phyloP scores from a whole-genome alignment of 2,888 invertebrate genomes.

The Chrysolina haemoptera region DNA sequence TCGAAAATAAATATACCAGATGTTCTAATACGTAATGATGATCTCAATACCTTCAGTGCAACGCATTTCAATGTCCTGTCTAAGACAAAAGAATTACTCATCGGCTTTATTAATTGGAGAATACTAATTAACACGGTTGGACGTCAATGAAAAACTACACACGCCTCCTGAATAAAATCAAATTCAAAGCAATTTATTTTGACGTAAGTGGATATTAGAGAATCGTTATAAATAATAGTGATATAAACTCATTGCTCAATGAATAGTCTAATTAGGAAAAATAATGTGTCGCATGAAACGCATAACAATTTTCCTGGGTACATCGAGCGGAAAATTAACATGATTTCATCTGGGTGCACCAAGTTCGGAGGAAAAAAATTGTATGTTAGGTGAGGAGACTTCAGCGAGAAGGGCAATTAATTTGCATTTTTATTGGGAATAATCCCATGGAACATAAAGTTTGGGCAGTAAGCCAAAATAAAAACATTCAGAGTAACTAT shows the following conservation, averaged over 20 bases:
- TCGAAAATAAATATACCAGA: constrained; percentile 30
- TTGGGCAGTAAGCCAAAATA: background rate
- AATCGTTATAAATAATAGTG: constrained; percentile 45
- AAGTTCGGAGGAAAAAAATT: background rate
- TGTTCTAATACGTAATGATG: constrained; percentile 41
- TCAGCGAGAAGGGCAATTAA: background rate
- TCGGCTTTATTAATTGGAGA: constrained; percentile 16
- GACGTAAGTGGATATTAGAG: constrained; percentile 35
- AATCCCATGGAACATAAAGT: background rate
- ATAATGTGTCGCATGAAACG: background rate
- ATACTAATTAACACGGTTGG: constrained; percentile 18
- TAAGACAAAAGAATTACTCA: constrained; percentile 30
- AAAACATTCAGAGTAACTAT: too few relatives aligned
- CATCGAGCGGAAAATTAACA: constrained; percentile 21
- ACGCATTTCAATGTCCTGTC: constrained; percentile 36
- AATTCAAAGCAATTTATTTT: constrained; percentile 25
- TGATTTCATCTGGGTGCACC: background rate
- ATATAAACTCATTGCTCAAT: constrained; percentile 34
- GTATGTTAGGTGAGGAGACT: background rate
- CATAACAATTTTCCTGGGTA: constrained; percentile 9
- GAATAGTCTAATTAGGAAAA: constrained; percentile 19
- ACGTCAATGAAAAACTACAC: constrained; percentile 43
- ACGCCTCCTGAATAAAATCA: constrained; percentile 45
- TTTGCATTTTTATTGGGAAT: background rate
- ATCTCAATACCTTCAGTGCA: constrained; percentile 41